Evolutionary conservation across 1,140 invertebrate genomes (phyloP), one percentile per base, ranked within the genome.

Genomic region (Calycopis cecrops): DNA sequence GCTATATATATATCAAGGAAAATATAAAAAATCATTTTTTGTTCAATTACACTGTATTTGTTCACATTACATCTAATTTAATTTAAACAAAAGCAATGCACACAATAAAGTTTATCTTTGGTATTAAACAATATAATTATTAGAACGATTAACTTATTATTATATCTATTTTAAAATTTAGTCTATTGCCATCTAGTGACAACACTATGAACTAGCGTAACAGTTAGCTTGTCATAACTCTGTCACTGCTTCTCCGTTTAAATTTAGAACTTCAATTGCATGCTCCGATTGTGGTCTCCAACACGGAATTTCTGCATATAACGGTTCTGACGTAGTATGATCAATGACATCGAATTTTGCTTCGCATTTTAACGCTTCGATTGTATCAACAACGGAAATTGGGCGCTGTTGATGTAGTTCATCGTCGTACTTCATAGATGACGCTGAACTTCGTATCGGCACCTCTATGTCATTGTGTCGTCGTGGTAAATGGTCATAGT

Each of bases 231-330:
- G 70, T 88, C 77, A 88, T 83, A 88, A 87, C 71, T 88, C 87
- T 9, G 87, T 88, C 8, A 88, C 73, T 9, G 85, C 87, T 76
- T 88, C 87, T 44, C 84, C 85, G 48, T 81, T 82, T 1, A 76
- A 57, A 52, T 79, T 85, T 12, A 87, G 50, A 10, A 87, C 68
- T 71, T 82, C 82, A 34, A 79, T 73, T 10, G 83, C 78, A 38
- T 80, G 76, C 66, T 82, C 80, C 35, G 79, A 79, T 10, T 78
- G 76, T 35, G 83, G 77, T 65, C 81, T 64, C 85, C 85, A 88
- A 47, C 74, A 82, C 11, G 85, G 85, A 48, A 88, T 88, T 70
- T 88, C 85, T 16, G 86, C 87, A 57, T 88, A 88, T 8, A 88
- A 59, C 10, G 87, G 87, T 62, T 88, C 87, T 11, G 76, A 75